Evolutionary conservation across 2,113 vertebrate species (phyloP).

Genomic region (Himantopus leucocephalus): DNA sequence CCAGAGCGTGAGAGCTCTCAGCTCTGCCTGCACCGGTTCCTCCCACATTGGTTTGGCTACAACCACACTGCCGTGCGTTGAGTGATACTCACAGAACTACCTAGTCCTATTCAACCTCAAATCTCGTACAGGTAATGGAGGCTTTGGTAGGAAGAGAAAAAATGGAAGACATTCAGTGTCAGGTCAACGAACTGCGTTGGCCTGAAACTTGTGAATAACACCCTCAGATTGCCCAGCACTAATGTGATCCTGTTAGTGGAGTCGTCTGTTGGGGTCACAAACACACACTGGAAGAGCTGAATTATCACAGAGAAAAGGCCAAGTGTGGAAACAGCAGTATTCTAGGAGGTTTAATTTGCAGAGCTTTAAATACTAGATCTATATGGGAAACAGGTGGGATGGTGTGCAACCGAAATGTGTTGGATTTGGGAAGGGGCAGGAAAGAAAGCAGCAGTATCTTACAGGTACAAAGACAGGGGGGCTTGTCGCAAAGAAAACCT

Average conservation of each 20-base stretch:
- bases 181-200: not conserved
- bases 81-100: not conserved
- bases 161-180: not conserved
- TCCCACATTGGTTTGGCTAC: rapidly evolving
- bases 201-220: not conserved
- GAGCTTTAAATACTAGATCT: not conserved
- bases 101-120: not conserved
- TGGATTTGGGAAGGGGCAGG: not conserved
- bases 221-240: not conserved
- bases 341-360: not conserved
- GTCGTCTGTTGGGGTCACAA: not conserved
- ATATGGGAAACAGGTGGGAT: not conserved
- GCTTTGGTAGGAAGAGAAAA: not conserved
- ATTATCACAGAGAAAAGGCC: not conserved
- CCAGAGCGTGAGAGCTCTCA: not conserved
- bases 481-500: not conserved
- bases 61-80: rapidly evolving
- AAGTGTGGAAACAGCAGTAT: not conserved
- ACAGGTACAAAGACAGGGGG: rapidly evolving
- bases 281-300: not conserved
- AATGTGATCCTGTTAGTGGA: not conserved
- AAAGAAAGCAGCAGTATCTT: not conserved
- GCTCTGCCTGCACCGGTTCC: not conserved
- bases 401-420: not conserved
- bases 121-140: not conserved